Percentiles rank a stretch among this genome's conserved stretches.
These are phyloP conservation scores for Cryptotis parvus DNA, from an alignment of 2,113 vertebrate species.

Conservation along the genomic window DNA sequence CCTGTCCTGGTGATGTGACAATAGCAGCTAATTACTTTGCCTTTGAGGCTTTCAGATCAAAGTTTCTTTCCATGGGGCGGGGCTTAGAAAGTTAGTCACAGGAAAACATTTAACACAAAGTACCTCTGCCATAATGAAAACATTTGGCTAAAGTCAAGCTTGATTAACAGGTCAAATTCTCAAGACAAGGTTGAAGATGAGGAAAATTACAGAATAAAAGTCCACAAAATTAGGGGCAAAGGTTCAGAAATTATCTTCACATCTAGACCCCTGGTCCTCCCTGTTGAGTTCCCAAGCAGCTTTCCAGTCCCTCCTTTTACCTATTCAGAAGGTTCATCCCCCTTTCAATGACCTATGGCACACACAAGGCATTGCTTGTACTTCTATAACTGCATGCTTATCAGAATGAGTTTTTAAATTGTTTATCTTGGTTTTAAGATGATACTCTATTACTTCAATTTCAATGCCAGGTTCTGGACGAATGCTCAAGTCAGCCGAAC, in stretches of 20 bases:
- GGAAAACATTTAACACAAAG: neutral
- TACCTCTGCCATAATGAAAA: neutral
- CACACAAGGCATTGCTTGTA: neutral
- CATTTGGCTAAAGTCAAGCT: neutral
- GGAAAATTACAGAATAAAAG: neutral
- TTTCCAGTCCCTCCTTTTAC: neutral
- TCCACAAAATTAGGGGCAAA: neutral
- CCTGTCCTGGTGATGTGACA: neutral
- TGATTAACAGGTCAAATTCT: neutral
- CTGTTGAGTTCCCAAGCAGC: neutral
- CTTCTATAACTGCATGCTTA: neutral
- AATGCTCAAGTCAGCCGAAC: constrained; percentile 12
- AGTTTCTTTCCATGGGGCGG: constrained; percentile 39
- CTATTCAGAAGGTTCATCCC: neutral
- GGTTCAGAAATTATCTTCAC: constrained; percentile 7
- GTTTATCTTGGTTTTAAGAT: neutral
- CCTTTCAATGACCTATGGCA: neutral
- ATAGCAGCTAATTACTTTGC: constrained; percentile 51
- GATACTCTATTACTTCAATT: neutral
- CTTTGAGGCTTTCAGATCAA: constrained; percentile 61
- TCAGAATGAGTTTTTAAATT: neutral
- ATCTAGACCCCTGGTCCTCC: neutral
- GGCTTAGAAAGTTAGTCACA: neutral
- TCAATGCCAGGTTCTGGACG: neutral
- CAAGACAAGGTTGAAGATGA: neutral